A percentile compares a stretch with the other conserved stretches of the same genome.
These are phyloP conservation scores for Euphonia xanthogaster DNA, from an alignment of 2,797 vertebrate species.

Conservation along the genomic window DNA sequence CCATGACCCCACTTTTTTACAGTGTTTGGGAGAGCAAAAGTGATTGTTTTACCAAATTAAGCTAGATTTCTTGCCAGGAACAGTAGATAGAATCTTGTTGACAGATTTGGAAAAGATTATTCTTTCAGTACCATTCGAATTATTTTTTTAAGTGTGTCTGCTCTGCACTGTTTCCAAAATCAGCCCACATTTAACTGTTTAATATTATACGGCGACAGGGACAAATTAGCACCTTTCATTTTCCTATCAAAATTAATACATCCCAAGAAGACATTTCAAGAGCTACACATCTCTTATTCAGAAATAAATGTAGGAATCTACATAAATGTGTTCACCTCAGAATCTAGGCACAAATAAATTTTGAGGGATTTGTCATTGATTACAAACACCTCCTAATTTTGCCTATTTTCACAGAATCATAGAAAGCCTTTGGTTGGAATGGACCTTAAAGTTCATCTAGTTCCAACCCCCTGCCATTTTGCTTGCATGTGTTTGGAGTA, in stretches of 20 bases:
- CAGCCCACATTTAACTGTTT: conserved; percentile 45
- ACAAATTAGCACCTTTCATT: conserved; percentile 54
- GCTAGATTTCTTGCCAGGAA: conserved; percentile 33
- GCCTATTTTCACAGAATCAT: not conserved
- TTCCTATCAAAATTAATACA: conserved; percentile 43
- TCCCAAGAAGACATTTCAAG: conserved; percentile 7
- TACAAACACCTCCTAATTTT: not conserved
- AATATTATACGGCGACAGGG: conserved; percentile 31
- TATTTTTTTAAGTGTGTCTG: conserved; percentile 35
- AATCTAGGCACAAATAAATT: not conserved
- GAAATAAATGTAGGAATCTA: not conserved
- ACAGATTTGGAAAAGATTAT: conserved; percentile 62
- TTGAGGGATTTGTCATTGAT: not conserved
- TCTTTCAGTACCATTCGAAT: conserved; percentile 38
- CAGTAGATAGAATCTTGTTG: conserved; percentile 44
- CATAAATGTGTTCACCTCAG: not conserved
- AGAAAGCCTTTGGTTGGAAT: not conserved
- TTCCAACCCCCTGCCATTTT: not conserved
- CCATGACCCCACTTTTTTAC: conserved; percentile 13
- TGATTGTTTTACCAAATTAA: conserved; percentile 54
- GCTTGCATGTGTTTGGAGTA: not conserved
- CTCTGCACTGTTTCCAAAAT: conserved; percentile 12
- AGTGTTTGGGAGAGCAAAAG: conserved; percentile 10
- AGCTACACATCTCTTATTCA: not conserved
- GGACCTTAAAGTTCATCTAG: not conserved